phyloP scores from a whole-genome alignment of 2,888 invertebrate genomes.

The Synanthedon vespiformis region DNA sequence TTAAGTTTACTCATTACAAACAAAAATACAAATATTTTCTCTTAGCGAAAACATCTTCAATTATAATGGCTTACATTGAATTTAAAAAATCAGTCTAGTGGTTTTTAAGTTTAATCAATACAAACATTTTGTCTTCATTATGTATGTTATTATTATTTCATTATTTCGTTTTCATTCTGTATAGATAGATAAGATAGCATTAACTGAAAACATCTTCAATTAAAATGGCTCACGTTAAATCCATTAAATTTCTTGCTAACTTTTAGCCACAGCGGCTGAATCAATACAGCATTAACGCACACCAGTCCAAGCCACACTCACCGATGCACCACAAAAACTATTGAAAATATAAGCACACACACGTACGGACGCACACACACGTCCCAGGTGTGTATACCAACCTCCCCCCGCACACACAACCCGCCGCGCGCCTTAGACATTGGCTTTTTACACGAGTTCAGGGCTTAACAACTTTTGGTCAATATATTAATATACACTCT shows the following conservation, averaged over 20 bases:
- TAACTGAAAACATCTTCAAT: neutral
- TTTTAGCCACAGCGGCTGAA: conserved; percentile 37
- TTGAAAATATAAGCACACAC: conserved; percentile 61
- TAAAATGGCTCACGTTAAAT: neutral
- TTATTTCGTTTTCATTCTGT: too few species aligned
- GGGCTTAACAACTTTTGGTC: conserved; percentile 35
- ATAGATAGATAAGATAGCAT: too few species aligned
- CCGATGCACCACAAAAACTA: conserved; percentile 62
- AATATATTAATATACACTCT: neutral
- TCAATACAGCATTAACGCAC: conserved; percentile 66
- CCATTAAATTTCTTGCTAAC: conserved; percentile 38
- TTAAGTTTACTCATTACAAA: too few species aligned
- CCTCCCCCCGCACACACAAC: conserved; percentile 24
- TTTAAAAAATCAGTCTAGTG: too few species aligned
- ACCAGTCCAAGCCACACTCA: conserved; percentile 39
- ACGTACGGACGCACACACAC: conserved; percentile 25
- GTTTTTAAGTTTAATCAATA: too few species aligned
- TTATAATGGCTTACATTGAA: too few species aligned
- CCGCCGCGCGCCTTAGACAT: conserved; percentile 58
- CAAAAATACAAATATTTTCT: too few species aligned
- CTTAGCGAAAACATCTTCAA: too few species aligned
- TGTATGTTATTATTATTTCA: too few species aligned
- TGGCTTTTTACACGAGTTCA: conserved; percentile 64
- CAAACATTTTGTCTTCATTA: too few species aligned
- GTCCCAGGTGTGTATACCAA: conserved; percentile 40